phyloP scores from a whole-genome alignment of 1,140 invertebrate genomes.

The Hormaphis cornu region DNA sequence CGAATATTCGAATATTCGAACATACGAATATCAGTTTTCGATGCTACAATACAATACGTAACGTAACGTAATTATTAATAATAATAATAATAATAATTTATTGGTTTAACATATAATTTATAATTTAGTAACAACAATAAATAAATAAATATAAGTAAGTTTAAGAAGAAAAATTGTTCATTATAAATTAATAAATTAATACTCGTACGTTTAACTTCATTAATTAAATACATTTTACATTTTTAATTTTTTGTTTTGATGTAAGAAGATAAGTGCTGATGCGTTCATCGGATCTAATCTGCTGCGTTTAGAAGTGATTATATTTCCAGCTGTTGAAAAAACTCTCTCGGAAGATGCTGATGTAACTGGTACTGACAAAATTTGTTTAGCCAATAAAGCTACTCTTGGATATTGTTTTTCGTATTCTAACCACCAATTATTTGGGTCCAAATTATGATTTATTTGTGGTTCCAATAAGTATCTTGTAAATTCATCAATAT shows the following conservation, averaged over 20 bases:
- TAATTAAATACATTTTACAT: background rate
- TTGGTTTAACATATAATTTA: background rate
- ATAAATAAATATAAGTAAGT: background rate
- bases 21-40: background rate
- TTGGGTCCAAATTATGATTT: background rate
- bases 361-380: background rate
- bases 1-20: background rate
- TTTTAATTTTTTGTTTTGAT: background rate
- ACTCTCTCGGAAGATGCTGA: background rate
- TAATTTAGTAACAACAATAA: background rate
- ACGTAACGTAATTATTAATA: background rate
- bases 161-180: background rate
- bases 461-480: background rate
- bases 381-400: conserved; percentile 1
- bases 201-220: background rate
- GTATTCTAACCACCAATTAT: conserved; percentile 1
- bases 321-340: background rate
- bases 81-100: background rate
- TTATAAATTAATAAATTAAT: background rate
- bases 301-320: background rate
- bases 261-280: background rate
- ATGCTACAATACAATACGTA: background rate
- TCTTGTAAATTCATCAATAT: background rate
- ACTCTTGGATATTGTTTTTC: background rate
- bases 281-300: background rate